Conservation (phyloP, 2,888 invertebrate genomes). For the Muschampia plurimacula region DNA sequence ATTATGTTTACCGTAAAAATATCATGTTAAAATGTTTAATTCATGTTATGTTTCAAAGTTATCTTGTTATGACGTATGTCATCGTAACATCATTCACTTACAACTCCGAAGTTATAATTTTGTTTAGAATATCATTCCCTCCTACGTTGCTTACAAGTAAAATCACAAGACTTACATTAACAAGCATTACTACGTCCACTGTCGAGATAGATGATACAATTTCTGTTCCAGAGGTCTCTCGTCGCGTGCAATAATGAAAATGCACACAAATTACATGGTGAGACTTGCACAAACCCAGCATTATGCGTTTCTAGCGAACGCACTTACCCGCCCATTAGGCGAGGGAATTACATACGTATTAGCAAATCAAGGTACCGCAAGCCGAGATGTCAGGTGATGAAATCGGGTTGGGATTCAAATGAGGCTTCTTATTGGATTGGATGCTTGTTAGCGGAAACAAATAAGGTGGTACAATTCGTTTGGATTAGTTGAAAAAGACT, state of each 20-base stretch:
- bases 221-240: not conserved
- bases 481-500: too few relatives aligned
- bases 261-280: conserved; percentile 47
- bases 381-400: conserved; percentile 50
- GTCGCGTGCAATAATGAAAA: conserved; percentile 43
- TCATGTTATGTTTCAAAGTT: too few relatives aligned
- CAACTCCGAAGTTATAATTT: too few relatives aligned
- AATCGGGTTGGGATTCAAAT: conserved; percentile 43
- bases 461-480: too few relatives aligned
- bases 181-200: not conserved
- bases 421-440: conserved; percentile 35
- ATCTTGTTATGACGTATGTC: too few relatives aligned
- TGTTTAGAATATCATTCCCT: too few relatives aligned
- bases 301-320: conserved; percentile 59
- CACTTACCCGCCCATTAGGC: conserved; percentile 59
- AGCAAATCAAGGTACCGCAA: conserved; percentile 65
- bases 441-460: not conserved
- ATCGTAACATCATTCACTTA: too few relatives aligned
- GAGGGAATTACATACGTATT: conserved; percentile 55
- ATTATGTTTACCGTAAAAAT: too few relatives aligned
- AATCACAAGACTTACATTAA: too few relatives aligned
- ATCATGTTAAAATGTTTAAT: too few relatives aligned
- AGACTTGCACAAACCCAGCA: conserved; percentile 49
- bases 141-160: too few relatives aligned
- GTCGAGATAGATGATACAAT: conserved; percentile 14